Evolutionary conservation across 2,888 invertebrate genomes (phyloP).

Genomic region (Euclidia mi): DNA sequence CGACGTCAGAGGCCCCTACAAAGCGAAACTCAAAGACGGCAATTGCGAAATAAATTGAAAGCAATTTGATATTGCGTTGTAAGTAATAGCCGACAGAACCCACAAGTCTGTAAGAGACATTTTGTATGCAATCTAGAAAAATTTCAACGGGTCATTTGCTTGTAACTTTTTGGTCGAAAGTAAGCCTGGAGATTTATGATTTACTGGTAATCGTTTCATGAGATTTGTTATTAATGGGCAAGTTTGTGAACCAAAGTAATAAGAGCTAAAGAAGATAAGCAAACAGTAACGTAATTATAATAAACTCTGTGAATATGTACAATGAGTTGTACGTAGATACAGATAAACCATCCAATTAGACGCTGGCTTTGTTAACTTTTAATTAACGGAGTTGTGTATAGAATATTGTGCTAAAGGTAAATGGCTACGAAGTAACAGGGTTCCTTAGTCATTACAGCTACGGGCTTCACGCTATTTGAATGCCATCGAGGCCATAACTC

Average conservation of each 20-base stretch:
- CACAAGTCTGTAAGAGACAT: conserved; percentile 82
- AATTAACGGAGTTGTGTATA: conserved; percentile 73
- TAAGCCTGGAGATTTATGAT: conserved; percentile 60
- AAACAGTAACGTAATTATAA: conserved; percentile 49
- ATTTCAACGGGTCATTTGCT: conserved; percentile 77
- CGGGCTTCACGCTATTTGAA: conserved; percentile 29
- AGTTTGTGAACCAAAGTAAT: conserved; percentile 8
- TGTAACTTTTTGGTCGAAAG: conserved; percentile 64
- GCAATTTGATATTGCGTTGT: conserved; percentile 90
- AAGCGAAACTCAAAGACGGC: conserved; percentile 90
- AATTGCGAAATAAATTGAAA: conserved; percentile 90
- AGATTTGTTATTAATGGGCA: conserved; percentile 6
- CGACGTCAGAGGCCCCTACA: conserved; percentile 90
- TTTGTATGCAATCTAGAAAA: conserved; percentile 84
- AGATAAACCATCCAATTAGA: conserved; percentile 76
- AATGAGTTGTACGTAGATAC: conserved; percentile 45
- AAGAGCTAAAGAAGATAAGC: conserved; percentile 28
- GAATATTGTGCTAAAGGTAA: conserved; percentile 51
- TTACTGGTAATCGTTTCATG: conserved; percentile 39
- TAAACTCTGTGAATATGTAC: conserved; percentile 34
- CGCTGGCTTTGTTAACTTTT: conserved; percentile 76
- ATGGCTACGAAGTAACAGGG: conserved; percentile 45
- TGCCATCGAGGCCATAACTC: conserved; percentile 28
- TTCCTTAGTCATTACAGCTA: conserved; percentile 30
- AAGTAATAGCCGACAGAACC: conserved; percentile 89